Evolutionary conservation across 2,797 vertebrate species (phyloP), one percentile per base, ranked within the genome.

Genomic region (Champsocephalus esox): DNA sequence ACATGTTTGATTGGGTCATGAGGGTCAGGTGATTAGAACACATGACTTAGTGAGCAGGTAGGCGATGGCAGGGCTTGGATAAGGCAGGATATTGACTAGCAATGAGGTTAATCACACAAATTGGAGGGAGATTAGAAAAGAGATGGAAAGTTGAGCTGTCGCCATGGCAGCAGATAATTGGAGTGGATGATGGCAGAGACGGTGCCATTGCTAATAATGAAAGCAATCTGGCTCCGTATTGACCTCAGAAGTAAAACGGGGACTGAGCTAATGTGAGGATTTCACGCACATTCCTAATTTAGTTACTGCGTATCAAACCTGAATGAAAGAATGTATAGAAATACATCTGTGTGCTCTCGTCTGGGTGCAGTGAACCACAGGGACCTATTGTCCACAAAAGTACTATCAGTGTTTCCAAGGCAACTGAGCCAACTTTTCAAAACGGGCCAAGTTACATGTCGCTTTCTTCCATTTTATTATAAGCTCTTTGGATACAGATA

Each of bases 281-380:
- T 79, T 86, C 45, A 85, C 55, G 64, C 43, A 71, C 72, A 85
- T 74, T 48, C n/a, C 44, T 77, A 59, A 81, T 83, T 78, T 72
- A 72, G 62, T 34, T 66, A 28, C 28, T 28, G 28, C 4, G 28
- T 5, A 28, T 28, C 28, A 28, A 28, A 28, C 28, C 28, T 28
- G 28, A 28, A 28, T 28, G 28, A 28, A 28, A 5, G 4, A 28
- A 28, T 1, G 28, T 28, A 28, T 28, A 28, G 28, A 28, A 28
- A 28, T 5, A 5, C 28, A 28, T 28, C 28, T 41, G 0, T n/a
- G 6, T 43, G 12, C 17, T 38, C 6, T 13, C 1, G 54, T 8
- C 11, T 9, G 16, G 43, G 34, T 5, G 3, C 45, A 50, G 14
- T 46, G 41, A 38, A 28, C 16, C 34, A 13, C 24, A 9, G 32